Percentiles rank a stretch among this genome's conserved stretches.
phyloP scores from a whole-genome alignment of 2,113 vertebrate species.

The Fukomys damarensis region DNA sequence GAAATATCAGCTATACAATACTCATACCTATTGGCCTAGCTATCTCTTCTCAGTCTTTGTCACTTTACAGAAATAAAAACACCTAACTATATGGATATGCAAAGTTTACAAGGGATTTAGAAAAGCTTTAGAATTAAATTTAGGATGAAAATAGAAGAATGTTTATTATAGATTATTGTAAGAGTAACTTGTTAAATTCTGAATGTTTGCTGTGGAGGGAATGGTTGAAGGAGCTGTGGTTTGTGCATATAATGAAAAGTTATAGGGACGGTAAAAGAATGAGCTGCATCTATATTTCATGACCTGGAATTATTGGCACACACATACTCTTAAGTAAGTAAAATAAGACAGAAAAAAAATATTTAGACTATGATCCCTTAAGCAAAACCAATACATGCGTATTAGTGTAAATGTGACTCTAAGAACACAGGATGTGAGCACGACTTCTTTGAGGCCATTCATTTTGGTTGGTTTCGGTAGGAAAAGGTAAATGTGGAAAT shows the following conservation, averaged over 20 bases:
- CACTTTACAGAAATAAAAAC: neutral
- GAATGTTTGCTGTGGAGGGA: neutral
- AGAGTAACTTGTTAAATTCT: neutral
- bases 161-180: neutral
- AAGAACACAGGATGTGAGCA: neutral
- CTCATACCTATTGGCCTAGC: neutral
- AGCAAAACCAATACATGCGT: neutral
- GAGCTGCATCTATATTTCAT: neutral
- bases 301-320: neutral
- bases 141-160: neutral
- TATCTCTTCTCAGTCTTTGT: neutral
- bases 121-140: neutral
- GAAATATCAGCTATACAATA: neutral
- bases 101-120: neutral
- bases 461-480: neutral
- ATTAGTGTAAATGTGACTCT: neutral
- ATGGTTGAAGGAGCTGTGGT: neutral
- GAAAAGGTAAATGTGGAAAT: neutral
- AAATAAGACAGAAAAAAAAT: neutral
- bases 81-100: neutral
- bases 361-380: neutral
- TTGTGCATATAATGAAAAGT: neutral
- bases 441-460: neutral
- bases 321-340: neutral
- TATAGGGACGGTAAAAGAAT: neutral